Percentiles rank a stretch among this genome's conserved stretches.
These are phyloP conservation scores for Sterrhoptilus dennistouni DNA, from an alignment of 2,113 vertebrate species.

Conservation along the genomic window DNA sequence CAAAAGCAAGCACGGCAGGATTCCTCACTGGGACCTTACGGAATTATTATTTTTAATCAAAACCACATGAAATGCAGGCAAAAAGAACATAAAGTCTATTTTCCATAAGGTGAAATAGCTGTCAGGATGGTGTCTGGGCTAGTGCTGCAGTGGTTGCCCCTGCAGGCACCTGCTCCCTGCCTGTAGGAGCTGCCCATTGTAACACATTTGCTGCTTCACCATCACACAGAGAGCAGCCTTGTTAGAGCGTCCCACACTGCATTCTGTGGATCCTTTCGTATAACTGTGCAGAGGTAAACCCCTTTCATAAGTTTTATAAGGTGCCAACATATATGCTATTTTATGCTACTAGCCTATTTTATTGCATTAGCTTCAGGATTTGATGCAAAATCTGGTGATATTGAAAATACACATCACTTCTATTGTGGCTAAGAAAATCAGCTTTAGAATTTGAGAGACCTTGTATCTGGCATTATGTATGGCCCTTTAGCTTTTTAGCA, in stretches of 20 bases:
- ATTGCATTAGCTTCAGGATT: slow-evolving; percentile 77
- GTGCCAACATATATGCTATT: slow-evolving; percentile 61
- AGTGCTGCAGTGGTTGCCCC: background rate
- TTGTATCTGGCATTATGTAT: slow-evolving; percentile 81
- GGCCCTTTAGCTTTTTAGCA: slow-evolving; percentile 84
- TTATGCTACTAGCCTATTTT: slow-evolving; percentile 69
- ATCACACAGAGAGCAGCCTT: background rate
- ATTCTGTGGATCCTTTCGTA: slow-evolving; percentile 6
- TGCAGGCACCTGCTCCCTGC: background rate
- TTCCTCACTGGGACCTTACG: background rate
- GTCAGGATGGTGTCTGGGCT: background rate
- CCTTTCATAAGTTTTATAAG: slow-evolving; percentile 59
- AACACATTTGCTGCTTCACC: background rate
- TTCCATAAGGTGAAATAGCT: background rate
- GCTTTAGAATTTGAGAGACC: slow-evolving; percentile 82
- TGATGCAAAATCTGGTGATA: slow-evolving; percentile 75
- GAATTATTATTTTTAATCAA: background rate
- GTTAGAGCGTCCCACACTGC: background rate
- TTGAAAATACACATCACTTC: slow-evolving; percentile 76
- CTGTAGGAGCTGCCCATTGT: background rate
- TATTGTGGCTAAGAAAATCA: slow-evolving; percentile 80
- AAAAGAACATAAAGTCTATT: background rate
- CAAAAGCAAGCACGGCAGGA: background rate
- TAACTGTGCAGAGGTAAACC: slow-evolving; percentile 52
- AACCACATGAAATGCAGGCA: background rate